These are phyloP conservation scores for Bambusicola thoracicus DNA, from an alignment of 2,113 vertebrate species.

Conservation along the genomic window DNA sequence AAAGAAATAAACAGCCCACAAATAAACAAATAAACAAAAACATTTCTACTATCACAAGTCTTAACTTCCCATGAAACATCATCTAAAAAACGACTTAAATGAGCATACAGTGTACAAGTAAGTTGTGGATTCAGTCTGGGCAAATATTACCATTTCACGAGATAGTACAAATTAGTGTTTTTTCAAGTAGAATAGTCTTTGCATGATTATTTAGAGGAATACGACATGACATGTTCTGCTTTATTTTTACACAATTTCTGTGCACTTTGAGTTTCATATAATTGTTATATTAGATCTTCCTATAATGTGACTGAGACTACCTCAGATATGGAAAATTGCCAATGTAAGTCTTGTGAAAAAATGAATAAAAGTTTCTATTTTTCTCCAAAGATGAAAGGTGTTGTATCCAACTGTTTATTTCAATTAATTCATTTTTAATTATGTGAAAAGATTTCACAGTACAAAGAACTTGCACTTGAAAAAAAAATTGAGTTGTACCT, in stretches of 20 bases:
- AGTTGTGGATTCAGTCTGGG: neutral
- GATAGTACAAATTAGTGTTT: neutral
- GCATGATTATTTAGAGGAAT: neutral
- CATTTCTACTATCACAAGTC: neutral
- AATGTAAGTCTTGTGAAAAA: neutral
- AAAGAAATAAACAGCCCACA: too few species aligned
- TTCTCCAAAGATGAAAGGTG: accelerated
- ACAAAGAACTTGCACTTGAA: neutral
- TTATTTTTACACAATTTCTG: neutral
- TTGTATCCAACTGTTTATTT: neutral
- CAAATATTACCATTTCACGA: neutral
- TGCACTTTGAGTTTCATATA: neutral
- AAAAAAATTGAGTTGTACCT: neutral
- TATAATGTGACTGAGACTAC: neutral
- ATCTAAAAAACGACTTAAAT: neutral
- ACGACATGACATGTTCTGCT: neutral
- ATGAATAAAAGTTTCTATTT: neutral
- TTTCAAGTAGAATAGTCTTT: neutral
- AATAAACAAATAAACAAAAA: neutral
- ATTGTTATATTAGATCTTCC: neutral
- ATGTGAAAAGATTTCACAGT: neutral
- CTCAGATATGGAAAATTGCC: neutral
- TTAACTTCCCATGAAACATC: neutral
- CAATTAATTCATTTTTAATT: neutral
- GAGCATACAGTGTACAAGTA: neutral